Base-by-base conservation (phyloP, 2,113 vertebrate species). In the Brachyhypopomus gauderio region DNA sequence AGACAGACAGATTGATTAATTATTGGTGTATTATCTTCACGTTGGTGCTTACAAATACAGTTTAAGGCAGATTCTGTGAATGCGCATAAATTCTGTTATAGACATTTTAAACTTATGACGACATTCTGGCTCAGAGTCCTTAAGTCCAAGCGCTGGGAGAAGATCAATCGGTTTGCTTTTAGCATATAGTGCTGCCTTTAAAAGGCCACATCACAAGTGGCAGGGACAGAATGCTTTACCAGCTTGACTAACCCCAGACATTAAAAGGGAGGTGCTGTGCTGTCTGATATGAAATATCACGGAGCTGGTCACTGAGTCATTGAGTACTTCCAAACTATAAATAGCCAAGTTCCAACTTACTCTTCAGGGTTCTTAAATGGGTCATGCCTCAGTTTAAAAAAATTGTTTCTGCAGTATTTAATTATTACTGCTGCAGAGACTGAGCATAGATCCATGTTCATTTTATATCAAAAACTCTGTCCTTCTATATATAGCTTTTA, bases 311-410 rank as follows among this genome's bases (percentile, higher is more conserved):
- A 81, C 52, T 36, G 36, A 69, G 74, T 78, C 84, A 79, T 19
- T 52, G 45, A 71, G 66, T 41, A n/a, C 77, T 81, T 77, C 38
- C 67, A 77, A 80, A 22, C 60, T 63, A 82, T 82, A 81, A 81
- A 75, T 85, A 63, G 55, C 27, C 48, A 67, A 45, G 48, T 67
- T 60, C n/a, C n/a, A 73, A 30, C 60, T 69, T 63, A n/a, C 52
- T 66, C 75, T 74, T 82, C 22, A 74, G 75, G 55, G 63, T 55
- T 72, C 79, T 52, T 80, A 52, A 72, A 81, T 41, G 69, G 69
- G 66, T 63, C 75, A 48, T 63, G 60, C 41, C 70, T 80, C 38
- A 78, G 60, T 25, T 55, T 60, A 30, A 66, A 23, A 38, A 52
- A 38, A 38, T 38, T 34, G 19, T 27, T 38, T 25, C 27, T 45